A percentile compares a stretch with the other conserved stretches of the same genome.
Evolutionary conservation across 2,797 vertebrate genomes (phyloP).

Genomic region (Heliangelus exortis): DNA sequence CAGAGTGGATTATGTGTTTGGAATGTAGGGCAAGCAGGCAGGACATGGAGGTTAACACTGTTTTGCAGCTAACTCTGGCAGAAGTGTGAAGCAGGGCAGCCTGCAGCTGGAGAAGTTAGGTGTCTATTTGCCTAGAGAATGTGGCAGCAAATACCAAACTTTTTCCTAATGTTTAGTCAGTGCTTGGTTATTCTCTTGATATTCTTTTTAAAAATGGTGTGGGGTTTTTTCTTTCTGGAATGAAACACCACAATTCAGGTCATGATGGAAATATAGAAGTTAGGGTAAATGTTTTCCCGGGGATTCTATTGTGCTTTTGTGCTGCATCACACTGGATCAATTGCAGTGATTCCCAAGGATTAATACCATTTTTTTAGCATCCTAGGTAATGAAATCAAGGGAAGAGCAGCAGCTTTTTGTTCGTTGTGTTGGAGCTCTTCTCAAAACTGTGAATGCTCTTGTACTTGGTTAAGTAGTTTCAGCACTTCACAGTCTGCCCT

Average conservation of each 20-base stretch:
- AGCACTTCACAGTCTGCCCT: neutral
- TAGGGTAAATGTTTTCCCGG: neutral
- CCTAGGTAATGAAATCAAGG: neutral
- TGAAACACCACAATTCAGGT: neutral
- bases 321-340: neutral
- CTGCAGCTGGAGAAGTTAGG: neutral
- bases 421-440: neutral
- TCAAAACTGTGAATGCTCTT: neutral
- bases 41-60: accelerated
- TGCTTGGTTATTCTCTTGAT: neutral
- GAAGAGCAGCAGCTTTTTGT: neutral
- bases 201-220: neutral
- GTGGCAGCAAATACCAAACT: neutral
- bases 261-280: neutral
- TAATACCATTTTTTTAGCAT: neutral
- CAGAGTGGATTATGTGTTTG: neutral
- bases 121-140: neutral
- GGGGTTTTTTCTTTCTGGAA: neutral
- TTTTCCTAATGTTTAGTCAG: neutral
- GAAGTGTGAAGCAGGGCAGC: neutral
- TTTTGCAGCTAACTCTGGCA: neutral
- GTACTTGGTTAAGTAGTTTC: neutral
- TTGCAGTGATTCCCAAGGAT: neutral
- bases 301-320: neutral
- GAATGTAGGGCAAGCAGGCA: constrained; percentile 34